These are phyloP conservation scores for Atta texana DNA, from an alignment of 1,140 invertebrate species.

Conservation along the genomic window DNA sequence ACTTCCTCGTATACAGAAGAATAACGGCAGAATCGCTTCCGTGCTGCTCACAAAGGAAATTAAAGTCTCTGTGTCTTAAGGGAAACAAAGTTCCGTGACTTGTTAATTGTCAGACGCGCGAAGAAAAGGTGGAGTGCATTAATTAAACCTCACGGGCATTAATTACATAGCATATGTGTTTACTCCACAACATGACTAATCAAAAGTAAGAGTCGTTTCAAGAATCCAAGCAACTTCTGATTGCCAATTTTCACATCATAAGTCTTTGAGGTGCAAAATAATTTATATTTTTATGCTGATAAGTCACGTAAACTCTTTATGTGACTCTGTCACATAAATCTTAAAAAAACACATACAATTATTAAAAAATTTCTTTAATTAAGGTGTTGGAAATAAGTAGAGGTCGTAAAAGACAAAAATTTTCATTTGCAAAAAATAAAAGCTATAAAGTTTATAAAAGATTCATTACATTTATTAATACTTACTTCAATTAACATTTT, in stretches of 20 bases:
- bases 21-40: slow-evolving; percentile 51
- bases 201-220: background rate
- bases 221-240: background rate
- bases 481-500: background rate
- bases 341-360: background rate
- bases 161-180: slow-evolving; percentile 23
- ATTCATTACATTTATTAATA: background rate
- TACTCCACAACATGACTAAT: background rate
- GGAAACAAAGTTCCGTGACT: slow-evolving; percentile 23
- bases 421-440: background rate
- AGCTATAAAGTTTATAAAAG: background rate
- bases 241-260: background rate
- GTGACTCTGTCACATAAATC: background rate
- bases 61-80: slow-evolving; percentile 15
- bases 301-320: slow-evolving; percentile 14
- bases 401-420: background rate
- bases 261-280: background rate
- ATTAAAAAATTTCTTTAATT: background rate
- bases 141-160: slow-evolving; percentile 32
- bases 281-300: background rate
- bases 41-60: slow-evolving; percentile 34
- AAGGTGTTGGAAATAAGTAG: background rate
- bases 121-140: slow-evolving; percentile 25
- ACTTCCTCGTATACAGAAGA: slow-evolving; percentile 36
- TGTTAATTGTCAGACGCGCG: slow-evolving; percentile 33